A percentile compares a stretch with the other conserved stretches of the same genome.
Evolutionary conservation across 2,113 vertebrate species (phyloP).

Genomic region (Pangasianodon hypophthalmus): DNA sequence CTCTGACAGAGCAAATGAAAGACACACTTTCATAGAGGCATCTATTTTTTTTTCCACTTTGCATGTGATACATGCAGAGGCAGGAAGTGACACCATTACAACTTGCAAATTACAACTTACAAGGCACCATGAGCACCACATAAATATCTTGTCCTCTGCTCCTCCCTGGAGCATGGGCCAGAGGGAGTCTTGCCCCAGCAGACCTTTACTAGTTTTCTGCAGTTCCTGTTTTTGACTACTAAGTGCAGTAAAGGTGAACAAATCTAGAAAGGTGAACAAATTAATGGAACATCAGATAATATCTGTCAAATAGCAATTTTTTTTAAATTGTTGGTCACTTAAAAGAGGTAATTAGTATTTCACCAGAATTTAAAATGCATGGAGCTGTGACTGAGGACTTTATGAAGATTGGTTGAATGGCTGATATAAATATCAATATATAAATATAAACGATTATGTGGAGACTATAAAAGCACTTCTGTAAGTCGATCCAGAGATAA

Average conservation of each 20-base stretch:
- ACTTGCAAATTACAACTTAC: neutral
- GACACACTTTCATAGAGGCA: neutral
- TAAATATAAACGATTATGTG: neutral
- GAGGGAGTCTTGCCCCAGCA: neutral
- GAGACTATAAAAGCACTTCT: neutral
- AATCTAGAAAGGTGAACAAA: neutral
- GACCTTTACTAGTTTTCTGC: neutral
- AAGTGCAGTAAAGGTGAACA: neutral
- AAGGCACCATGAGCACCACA: neutral
- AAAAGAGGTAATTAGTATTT: neutral
- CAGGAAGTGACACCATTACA: neutral
- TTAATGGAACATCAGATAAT: neutral
- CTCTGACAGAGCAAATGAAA: no score
- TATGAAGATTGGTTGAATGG: no score
- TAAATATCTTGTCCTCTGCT: neutral
- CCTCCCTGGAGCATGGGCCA: neutral
- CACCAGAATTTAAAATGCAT: neutral
- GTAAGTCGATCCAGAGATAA: neutral
- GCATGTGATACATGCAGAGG: neutral
- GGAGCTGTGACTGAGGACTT: neutral
- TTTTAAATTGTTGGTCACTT: neutral
- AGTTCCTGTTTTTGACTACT: neutral
- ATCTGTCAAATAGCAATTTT: neutral
- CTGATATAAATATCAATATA: neutral
- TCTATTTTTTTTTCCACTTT: neutral